A percentile compares a stretch with the other conserved stretches of the same genome.
Evolutionary conservation across 1,140 invertebrate genomes (phyloP).

Genomic region (Himalopsyche phryganea): DNA sequence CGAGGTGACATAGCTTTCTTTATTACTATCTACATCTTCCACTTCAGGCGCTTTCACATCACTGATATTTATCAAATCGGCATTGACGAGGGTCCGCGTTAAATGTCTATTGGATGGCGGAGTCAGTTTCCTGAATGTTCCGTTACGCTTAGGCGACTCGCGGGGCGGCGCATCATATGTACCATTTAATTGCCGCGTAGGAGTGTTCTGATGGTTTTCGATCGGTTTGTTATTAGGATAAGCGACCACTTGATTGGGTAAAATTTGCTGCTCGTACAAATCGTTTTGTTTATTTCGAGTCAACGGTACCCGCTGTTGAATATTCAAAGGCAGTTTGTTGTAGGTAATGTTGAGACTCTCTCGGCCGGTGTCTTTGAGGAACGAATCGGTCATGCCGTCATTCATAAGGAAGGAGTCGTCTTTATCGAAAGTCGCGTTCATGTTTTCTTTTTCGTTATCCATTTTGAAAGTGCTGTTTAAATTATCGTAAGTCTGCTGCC

Average conservation of each 20-base stretch:
- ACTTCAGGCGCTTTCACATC: constrained; percentile 11
- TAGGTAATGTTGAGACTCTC: constrained; percentile 46
- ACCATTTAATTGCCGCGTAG: constrained; percentile 16
- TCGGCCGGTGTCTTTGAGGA: constrained; percentile 35
- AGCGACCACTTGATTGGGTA: constrained; percentile 35
- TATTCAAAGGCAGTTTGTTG: constrained; percentile 38
- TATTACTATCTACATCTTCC: constrained; percentile 27
- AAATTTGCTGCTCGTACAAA: constrained; percentile 39
- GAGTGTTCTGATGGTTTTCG: constrained; percentile 11
- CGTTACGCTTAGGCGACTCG: constrained; percentile 46
- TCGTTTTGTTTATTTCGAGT: constrained; percentile 15
- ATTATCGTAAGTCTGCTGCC: constrained; percentile 30
- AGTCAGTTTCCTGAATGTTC: constrained; percentile 47
- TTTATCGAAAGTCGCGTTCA: constrained; percentile 41
- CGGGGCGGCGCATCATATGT: constrained; percentile 26
- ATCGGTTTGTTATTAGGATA: constrained; percentile 14
- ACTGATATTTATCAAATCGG: constrained; percentile 5
- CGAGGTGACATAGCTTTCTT: constrained; percentile 15
- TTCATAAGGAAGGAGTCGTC: constrained; percentile 41
- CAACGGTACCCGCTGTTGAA: neutral
- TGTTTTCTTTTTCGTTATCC: constrained; percentile 37
- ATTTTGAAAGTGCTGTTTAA: constrained; percentile 45
- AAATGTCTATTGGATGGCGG: constrained; percentile 30
- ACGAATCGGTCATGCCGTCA: constrained; percentile 32
- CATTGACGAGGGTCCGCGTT: constrained; percentile 7